These are phyloP conservation scores for Denticeps clupeoides DNA, from an alignment of 2,797 vertebrate genomes.

Conservation along the genomic window DNA sequence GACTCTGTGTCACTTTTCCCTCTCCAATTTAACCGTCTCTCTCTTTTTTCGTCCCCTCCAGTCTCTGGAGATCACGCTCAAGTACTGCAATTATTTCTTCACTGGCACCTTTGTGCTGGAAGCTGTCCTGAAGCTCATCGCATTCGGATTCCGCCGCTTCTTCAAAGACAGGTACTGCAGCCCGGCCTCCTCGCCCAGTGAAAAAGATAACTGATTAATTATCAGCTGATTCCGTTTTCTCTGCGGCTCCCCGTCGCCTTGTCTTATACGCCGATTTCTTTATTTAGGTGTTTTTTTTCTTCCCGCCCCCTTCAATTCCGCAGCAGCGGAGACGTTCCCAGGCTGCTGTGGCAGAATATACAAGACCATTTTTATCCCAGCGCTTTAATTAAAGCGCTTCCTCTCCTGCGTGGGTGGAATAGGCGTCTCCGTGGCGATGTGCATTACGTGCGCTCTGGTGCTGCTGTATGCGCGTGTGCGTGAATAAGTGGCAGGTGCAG, in stretches of 20 bases:
- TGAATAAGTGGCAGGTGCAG: no score
- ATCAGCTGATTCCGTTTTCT: neutral
- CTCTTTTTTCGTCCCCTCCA: constrained; percentile 34
- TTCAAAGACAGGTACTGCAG: constrained; percentile 87
- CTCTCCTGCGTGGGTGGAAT: constrained; percentile 6
- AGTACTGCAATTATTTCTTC: constrained; percentile 98
- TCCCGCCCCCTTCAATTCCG: neutral
- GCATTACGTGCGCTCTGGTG: no score
- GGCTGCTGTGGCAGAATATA: constrained; percentile 1
- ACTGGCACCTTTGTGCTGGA: constrained; percentile 94
- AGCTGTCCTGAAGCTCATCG: constrained; percentile 84
- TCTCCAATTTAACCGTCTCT: constrained; percentile 28
- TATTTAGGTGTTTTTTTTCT: neutral
- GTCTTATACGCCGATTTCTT: neutral
- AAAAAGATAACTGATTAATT: neutral
- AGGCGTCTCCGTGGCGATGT: no score
- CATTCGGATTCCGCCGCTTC: constrained; percentile 89
- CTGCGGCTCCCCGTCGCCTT: neutral
- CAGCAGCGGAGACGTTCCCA: no score
- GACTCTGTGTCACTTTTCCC: constrained; percentile 14
- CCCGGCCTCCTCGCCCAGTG: constrained; percentile 5
- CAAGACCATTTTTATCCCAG: constrained; percentile 7
- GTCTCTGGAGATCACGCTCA: constrained; percentile 88
- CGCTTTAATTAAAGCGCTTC: neutral
- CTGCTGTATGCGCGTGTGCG: no score